A percentile compares a stretch with the other conserved stretches of the same genome.
Evolutionary conservation across 2,888 invertebrate genomes (phyloP).

Genomic region (Aphodius granarius): DNA sequence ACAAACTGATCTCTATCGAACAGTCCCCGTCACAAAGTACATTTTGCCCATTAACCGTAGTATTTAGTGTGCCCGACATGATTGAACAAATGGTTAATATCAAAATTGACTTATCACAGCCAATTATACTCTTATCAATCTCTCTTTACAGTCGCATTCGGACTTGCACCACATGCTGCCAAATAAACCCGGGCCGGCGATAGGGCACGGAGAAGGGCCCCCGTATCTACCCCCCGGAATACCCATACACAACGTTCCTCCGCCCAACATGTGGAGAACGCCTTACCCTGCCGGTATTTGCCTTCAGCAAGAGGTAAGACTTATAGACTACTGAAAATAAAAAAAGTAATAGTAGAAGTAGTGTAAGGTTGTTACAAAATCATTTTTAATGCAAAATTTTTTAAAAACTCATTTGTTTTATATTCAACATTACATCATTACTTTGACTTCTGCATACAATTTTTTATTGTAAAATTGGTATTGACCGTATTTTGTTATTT

Average conservation of each 20-base stretch:
- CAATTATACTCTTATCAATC: conserved; percentile 13
- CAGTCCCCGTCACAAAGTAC: neutral
- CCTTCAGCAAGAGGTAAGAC: neutral
- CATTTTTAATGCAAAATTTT: too few relatives aligned
- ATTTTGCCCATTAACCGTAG: neutral
- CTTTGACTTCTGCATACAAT: too few relatives aligned
- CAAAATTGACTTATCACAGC: conserved; percentile 9
- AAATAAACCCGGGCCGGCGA: neutral
- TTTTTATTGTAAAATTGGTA: too few relatives aligned
- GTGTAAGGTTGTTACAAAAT: too few relatives aligned
- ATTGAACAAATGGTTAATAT: neutral
- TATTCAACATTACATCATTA: too few relatives aligned
- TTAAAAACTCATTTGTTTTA: too few relatives aligned
- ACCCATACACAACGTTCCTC: conserved; percentile 8
- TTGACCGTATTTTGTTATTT: neutral
- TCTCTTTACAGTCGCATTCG: neutral
- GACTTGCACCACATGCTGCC: conserved; percentile 3
- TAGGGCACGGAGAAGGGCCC: neutral
- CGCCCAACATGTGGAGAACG: conserved; percentile 1
- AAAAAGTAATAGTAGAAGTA: too few relatives aligned
- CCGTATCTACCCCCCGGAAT: conserved; percentile 2
- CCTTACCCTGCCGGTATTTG: conserved; percentile 1
- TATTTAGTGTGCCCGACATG: neutral
- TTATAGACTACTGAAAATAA: too few relatives aligned
- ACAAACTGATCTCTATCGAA: neutral